Evolutionary conservation across 2,797 vertebrate genomes (phyloP), one percentile per base, ranked within the genome.

Genomic region (Premnoplex brunnescens): DNA sequence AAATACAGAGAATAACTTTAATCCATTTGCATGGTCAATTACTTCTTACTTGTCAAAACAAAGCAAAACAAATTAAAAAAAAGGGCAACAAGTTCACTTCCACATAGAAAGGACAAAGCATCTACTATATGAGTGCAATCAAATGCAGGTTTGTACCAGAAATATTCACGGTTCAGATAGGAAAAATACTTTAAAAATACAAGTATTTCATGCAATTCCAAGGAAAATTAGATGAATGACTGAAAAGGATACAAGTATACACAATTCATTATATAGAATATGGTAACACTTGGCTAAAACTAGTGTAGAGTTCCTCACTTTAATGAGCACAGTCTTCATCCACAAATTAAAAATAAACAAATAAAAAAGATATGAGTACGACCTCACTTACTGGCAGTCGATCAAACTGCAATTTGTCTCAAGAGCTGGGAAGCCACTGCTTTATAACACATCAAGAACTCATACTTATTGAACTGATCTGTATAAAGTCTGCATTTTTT

Each of bases 331-430:
- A 92, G 91, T 64, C 93, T 97, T 95, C 75, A 95, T 75, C 49
- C 86, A 81, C 93, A 96, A 96, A 96, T 96, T 97, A 96, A 97
- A 96, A 96, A 95, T 88, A 91, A 97, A 95, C 95, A 96, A 96
- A 96, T 96, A 88, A 97, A 93, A 97, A 97, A 96, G 95, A 89
- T 88, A 89, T 2, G 54, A 88, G 41, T 67, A 88, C 91, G 88
- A 93, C 93, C 79, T 79, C 55, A 90, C 17, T 93, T 83, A 48
- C 6, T 96, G 95, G 95, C 95, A 96, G 78, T 78, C 3, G 28
- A 93, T 95, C 96, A 96, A 96, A 91, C 9, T n/a, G 86, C 81
- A 82, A 73, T 96, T 97, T 96, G 67, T 96, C 94, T 88, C 72
- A 85, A 64, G 71, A 97, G 91, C 4, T 85, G 88, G 67, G 93